Evolutionary conservation across 2,888 invertebrate species (phyloP).

Genomic region (Chesias legatella): DNA sequence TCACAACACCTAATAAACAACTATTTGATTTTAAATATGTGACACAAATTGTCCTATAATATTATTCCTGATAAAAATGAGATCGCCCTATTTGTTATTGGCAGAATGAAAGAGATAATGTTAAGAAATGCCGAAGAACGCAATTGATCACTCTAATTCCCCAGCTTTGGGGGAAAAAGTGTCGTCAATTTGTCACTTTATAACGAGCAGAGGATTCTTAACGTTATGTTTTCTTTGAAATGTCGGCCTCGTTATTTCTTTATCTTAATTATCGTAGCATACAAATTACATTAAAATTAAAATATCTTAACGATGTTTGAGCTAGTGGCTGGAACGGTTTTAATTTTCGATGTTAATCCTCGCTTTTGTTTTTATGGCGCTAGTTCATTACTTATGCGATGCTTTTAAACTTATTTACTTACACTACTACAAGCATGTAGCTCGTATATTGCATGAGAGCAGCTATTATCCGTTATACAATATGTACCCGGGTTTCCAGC

Average conservation of each 20-base stretch:
- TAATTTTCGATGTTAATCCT: slow-evolving; percentile 27
- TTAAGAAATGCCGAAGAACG: slow-evolving; percentile 60
- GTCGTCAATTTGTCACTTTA: slow-evolving; percentile 69
- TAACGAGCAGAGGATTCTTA: slow-evolving; percentile 57
- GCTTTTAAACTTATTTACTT: slow-evolving; percentile 36
- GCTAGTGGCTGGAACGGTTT: slow-evolving; percentile 25
- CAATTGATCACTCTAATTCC: slow-evolving; percentile 76
- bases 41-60: slow-evolving; percentile 9
- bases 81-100: slow-evolving; percentile 9
- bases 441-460: neutral
- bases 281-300: slow-evolving; percentile 34
- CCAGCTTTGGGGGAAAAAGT: slow-evolving; percentile 63
- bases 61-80: slow-evolving; percentile 17
- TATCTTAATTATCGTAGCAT: slow-evolving; percentile 27
- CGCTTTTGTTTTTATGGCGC: slow-evolving; percentile 26
- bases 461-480: slow-evolving; percentile 36
- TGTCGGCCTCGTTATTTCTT: slow-evolving; percentile 32
- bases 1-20: too few relatives aligned
- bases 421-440: neutral
- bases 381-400: slow-evolving; percentile 18
- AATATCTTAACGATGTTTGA: slow-evolving; percentile 30
- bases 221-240: slow-evolving; percentile 41
- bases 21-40: neutral
- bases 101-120: slow-evolving; percentile 41
- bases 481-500: slow-evolving; percentile 38